phyloP scores from a whole-genome alignment of 37 sponge, comb jelly and placozoan species.

The Corticium candelabrum region DNA sequence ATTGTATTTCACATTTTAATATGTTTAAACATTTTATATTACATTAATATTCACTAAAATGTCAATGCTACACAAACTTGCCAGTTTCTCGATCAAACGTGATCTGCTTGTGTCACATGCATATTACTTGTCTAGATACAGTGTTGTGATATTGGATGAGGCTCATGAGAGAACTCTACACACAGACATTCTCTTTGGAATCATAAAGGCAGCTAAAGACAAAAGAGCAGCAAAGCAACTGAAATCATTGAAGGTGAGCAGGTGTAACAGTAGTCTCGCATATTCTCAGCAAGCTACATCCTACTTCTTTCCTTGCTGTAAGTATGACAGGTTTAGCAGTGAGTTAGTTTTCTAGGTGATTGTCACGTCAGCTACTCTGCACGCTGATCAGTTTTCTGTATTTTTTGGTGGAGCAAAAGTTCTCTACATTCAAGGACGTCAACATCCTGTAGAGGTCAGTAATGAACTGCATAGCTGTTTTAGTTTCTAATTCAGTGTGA shows the following conservation, averaged over 20 bases:
- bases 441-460: conserved; percentile 58
- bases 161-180: conserved; percentile 92
- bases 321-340: background rate
- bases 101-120: background rate
- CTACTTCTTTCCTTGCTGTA: background rate
- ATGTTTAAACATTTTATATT: background rate
- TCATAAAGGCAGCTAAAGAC: conserved; percentile 70
- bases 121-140: conserved; percentile 31
- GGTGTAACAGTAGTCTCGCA: too few species aligned
- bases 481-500: too few species aligned
- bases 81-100: too few species aligned
- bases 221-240: conserved; percentile 27
- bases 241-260: background rate
- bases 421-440: conserved; percentile 87
- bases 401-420: conserved; percentile 78
- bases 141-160: conserved; percentile 75
- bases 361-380: conserved; percentile 90
- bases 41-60: too few species aligned
- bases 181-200: conserved; percentile 91
- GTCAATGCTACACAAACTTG: too few species aligned
- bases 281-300: background rate
- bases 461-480: too few species aligned
- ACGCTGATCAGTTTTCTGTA: conserved; percentile 65
- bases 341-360: conserved; percentile 32
- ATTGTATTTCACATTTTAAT: background rate